Conservation (phyloP, 2,888 invertebrate species). For the Vannuccia rotundouncinata region DNA sequence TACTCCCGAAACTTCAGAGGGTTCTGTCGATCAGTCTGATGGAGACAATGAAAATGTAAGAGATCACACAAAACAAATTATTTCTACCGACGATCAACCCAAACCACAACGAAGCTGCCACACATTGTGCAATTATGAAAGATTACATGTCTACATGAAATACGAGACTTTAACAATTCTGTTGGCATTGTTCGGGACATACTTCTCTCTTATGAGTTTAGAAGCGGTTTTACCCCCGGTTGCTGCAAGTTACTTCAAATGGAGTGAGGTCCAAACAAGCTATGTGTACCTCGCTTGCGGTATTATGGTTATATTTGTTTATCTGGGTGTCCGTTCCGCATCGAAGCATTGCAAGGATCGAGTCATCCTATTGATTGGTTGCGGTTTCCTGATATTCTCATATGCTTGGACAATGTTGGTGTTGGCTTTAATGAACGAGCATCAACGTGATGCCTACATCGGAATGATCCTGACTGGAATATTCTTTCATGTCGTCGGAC, state of each 20-base stretch:
- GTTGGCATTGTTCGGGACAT: conserved; percentile 9
- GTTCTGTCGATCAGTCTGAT: neutral
- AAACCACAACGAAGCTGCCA: neutral
- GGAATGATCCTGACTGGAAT: conserved; percentile 22
- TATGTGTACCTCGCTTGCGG: conserved; percentile 35
- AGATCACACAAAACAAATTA: no score
- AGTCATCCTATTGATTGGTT: conserved; percentile 22
- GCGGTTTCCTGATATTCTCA: conserved; percentile 19
- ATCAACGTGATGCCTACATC: conserved; percentile 19
- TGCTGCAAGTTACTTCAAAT: conserved; percentile 28
- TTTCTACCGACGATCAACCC: neutral
- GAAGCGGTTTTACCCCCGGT: conserved; percentile 34
- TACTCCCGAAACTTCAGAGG: neutral
- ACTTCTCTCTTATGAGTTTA: conserved; percentile 33
- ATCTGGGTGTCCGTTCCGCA: conserved; percentile 31
- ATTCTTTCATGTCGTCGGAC: conserved; percentile 29
- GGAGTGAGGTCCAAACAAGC: conserved; percentile 32
- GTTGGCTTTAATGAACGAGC: conserved; percentile 27
- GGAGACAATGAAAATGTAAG: no score
- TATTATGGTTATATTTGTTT: conserved; percentile 32
- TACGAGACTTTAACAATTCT: conserved; percentile 25
- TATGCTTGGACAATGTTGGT: conserved; percentile 17
- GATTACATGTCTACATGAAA: conserved; percentile 3
- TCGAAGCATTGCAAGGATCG: conserved; percentile 32
- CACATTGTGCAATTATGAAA: no score